phyloP scores from a whole-genome alignment of 2,888 invertebrate genomes.

The Sinhomidia bicolor region DNA sequence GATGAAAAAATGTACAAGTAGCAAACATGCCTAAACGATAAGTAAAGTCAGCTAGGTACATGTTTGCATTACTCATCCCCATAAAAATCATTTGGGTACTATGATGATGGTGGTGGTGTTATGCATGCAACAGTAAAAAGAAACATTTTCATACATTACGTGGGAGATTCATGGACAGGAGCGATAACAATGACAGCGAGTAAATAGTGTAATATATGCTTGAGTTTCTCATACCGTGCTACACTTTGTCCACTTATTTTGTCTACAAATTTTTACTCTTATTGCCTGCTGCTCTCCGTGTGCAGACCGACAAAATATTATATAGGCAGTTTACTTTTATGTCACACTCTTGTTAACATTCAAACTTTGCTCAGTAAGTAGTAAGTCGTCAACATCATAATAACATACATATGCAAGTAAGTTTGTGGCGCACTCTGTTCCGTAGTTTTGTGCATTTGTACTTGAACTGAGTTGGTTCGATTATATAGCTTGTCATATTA shows the following conservation, averaged over 20 bases:
- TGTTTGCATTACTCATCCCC: constrained; percentile 5
- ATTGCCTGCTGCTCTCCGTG: neutral
- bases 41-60: neutral
- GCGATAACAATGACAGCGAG: constrained; percentile 20
- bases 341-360: constrained; percentile 30
- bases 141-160: constrained; percentile 15
- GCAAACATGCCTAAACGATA: neutral
- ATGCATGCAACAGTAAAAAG: no score
- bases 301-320: neutral
- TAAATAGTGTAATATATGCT: neutral
- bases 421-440: no score
- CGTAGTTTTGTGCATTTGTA: neutral
- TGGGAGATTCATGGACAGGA: constrained; percentile 12
- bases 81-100: constrained; percentile 27
- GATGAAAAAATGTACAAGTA: neutral
- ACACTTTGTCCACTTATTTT: constrained; percentile 20
- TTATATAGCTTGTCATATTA: no score
- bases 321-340: constrained; percentile 29
- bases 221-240: neutral
- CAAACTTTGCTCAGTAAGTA: neutral
- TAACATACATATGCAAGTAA: neutral
- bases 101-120: no score
- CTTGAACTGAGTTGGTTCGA: neutral
- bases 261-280: constrained; percentile 32
- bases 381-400: neutral